Evolutionary conservation across 2,888 invertebrate species (phyloP), one percentile per base, ranked within the genome.

Genomic region (Rhagophthalmus giganteus): DNA sequence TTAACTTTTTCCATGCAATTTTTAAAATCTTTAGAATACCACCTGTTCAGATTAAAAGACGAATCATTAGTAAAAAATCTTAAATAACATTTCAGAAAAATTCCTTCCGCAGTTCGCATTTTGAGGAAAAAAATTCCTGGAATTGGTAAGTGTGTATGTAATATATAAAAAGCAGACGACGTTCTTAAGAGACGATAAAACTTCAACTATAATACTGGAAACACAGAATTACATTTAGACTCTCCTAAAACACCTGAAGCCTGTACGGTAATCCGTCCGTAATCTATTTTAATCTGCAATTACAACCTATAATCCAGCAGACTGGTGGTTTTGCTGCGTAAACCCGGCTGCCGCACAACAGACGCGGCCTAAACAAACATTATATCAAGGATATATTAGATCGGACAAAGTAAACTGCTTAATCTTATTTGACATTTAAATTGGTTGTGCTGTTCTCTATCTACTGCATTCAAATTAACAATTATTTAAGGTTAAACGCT

Each of bases 381-480:
- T 48, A 44, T 51, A 55, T 52, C 48, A 60, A 59, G 54, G 56
- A 53, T 58, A 57, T 64, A 65, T 66, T 65, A 66, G 67, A 67
- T 65, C 65, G 58, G 58, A 62, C 66, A 63, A 57, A 62, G 63
- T 62, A 66, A 65, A 66, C 65, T 63, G 66, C 64, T 68, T 68
- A 67, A 67, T 68, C 66, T 64, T 66, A 65, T 68, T 68, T 67
- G 66, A 64, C 59, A 66, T 66, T 65, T 65, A 66, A 68, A 67
- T 65, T 68, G 68, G 60, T 60, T 46, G 57, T 58, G 60, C 53
- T 34, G 33, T 53, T 52, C 53, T 53, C 47, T 31, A 42, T 42
- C 44, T 40, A 44, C 47, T 44, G 53, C 41, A 53, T 53, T 48
- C 53, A 48, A 53, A 53, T 48, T 53, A 52, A 48, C 53, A 53